Evolutionary conservation across 2,797 vertebrate species (phyloP), one percentile per base, ranked within the genome.

Genomic region (Sebastolobus altivelis): DNA sequence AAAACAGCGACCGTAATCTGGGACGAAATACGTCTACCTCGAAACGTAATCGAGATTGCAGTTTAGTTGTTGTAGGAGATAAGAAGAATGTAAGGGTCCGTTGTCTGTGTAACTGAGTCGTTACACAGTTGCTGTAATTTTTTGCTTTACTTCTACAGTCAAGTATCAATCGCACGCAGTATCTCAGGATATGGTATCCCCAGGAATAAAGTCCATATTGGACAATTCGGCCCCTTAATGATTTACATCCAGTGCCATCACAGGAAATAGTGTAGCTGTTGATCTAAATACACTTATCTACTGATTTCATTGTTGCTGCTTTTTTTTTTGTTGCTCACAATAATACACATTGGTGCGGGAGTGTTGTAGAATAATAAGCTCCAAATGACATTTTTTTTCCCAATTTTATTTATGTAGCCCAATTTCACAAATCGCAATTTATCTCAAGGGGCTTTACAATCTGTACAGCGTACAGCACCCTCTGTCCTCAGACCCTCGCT

Each of bases 311-410:
- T 52, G 20, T 67, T 18, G 25, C 13, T 65, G n/a, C 33, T 54
- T 27, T 9, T 65, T 27, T 33, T 66, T 9, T 65, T 27, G n/a
- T 66, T 31, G 46, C 46, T 67, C 11, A 52, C 29, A 52, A 46
- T 52, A 52, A 61, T 61, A 3, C 29, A 33, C 58, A 11, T 20
- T 31, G 16, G 22, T 49, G 40, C 10, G 6, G 40, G 6, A 68
- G 31, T n/a, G 60, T 35, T 62, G 33, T 35, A 62, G 37, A 62
- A 62, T 22, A 62, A 38, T 62, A 38, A 61, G 31, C 59, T 61
- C 5, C 18, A 37, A 61, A 61, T 60, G 13, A n/a, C 0, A n/a
- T 62, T 31, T 49, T 49, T 49, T 49, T 49, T 0, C 18, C 46
- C 16, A 29, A 13, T 49, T 66, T 49, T 31, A 66, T 49, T 49